These are phyloP conservation scores for Tamandua tetradactyla DNA, from an alignment of 2,797 vertebrate genomes.

Conservation along the genomic window DNA sequence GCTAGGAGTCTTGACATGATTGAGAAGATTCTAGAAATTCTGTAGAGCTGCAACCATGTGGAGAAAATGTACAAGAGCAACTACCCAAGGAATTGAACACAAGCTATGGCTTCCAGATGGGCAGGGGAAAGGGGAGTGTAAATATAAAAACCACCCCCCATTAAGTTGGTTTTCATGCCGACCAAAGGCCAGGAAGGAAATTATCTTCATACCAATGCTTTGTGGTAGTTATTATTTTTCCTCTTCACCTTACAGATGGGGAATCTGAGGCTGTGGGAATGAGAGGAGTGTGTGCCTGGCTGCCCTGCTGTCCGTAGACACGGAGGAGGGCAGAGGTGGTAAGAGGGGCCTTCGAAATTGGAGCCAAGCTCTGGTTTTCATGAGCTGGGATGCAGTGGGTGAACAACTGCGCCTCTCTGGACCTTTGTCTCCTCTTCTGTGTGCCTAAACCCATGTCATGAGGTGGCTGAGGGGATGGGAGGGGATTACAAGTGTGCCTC, in stretches of 20 bases:
- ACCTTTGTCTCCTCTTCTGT: background rate
- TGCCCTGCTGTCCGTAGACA: background rate
- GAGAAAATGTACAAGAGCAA: background rate
- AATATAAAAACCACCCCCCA: too few relatives aligned
- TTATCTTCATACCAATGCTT: background rate
- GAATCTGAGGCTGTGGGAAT: background rate
- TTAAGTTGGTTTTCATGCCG: background rate
- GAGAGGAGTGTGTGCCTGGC: background rate
- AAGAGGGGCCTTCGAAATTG: background rate
- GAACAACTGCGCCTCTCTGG: background rate
- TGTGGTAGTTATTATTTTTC: background rate
- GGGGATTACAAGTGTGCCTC: too few relatives aligned
- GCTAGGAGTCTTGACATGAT: background rate
- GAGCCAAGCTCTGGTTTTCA: too few relatives aligned
- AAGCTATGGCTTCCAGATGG: background rate
- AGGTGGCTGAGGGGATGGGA: background rate
- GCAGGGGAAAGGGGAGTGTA: background rate
- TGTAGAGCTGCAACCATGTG: too few relatives aligned
- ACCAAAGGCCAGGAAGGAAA: background rate
- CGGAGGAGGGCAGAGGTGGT: too few relatives aligned
- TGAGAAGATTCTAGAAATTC: background rate
- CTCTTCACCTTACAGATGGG: background rate
- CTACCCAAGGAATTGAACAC: rapidly evolving
- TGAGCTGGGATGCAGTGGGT: background rate
- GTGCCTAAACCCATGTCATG: rapidly evolving